Evolutionary conservation across 2,888 invertebrate species (phyloP), one percentile per base, ranked within the genome.

Genomic region (Amaurobius ferox): DNA sequence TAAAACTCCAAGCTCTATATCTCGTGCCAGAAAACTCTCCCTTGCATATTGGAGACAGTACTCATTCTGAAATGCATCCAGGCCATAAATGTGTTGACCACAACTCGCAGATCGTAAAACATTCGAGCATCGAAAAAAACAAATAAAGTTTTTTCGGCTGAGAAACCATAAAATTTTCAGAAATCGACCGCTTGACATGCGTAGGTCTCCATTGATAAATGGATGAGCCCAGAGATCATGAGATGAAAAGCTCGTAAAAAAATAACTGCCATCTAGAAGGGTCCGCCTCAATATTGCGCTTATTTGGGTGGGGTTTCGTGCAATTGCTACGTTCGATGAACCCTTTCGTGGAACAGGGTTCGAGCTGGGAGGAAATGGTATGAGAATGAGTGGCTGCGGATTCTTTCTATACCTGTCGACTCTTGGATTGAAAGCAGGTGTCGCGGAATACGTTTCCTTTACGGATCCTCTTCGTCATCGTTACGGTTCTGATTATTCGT

Each of bases 171-270:
- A 55, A 55, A 55, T 55, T 55, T 55, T 23, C 7, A n/a, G 55
- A 55, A 55, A 55, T 55, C 23, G 23, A 19, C 19, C 16, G 2
- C 16, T 2, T 55, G 23, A 55, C n/a, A 23, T 66, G 78, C 40
- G 78, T 78, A 35, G 78, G 78, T 16, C 29, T 61, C 29, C 55
- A 70, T 70, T 79, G 78, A 79, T 79, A 70, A 61, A 79, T 79
- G 19, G 70, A 7, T 28, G 19, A 30, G n/a, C 28, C 61, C 76
- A 32, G 35, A 39, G 29, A 70, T 73, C 78, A 29, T 23, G 29
- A 29, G 28, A 67, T 30, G 55, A 78, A 78, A 61, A 61, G 23
- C 32, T 29, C 32, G 32, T 26, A 39, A 35, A 32, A 55, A 64
- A 28, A 62, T 6, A 55, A 55, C 19, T 1, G 23, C 3, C 1